These are phyloP conservation scores for Drosophila paulistorum DNA, from an alignment of 1,140 invertebrate species.

Conservation along the genomic window DNA sequence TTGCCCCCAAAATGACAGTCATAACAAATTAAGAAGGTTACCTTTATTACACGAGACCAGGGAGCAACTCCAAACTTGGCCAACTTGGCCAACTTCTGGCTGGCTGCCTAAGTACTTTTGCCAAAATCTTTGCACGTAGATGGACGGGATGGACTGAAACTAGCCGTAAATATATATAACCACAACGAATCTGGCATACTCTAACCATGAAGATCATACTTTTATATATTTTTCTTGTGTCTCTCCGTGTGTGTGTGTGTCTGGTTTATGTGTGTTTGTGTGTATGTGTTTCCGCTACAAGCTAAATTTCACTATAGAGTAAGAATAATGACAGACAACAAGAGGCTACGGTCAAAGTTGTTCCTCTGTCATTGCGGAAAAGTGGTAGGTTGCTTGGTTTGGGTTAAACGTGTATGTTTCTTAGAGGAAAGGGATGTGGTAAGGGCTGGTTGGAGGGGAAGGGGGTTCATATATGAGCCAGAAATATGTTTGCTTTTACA, in stretches of 20 bases:
- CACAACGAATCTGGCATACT: slow-evolving; percentile 3
- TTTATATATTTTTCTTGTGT: background rate
- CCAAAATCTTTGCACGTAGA: slow-evolving; percentile 57
- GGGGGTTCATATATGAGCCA: slow-evolving; percentile 26
- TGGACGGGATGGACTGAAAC: slow-evolving; percentile 7
- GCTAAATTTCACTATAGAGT: slow-evolving; percentile 17
- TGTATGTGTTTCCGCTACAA: slow-evolving; percentile 16
- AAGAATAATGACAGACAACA: slow-evolving; percentile 46
- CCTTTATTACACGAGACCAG: slow-evolving; percentile 67
- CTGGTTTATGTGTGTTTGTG: background rate
- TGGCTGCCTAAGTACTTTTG: slow-evolving; percentile 57
- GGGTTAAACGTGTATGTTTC: background rate
- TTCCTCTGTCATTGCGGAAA: slow-evolving; percentile 10
- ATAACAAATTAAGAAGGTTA: slow-evolving; percentile 81
- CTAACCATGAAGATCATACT: background rate
- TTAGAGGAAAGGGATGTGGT: background rate
- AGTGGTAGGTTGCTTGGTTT: background rate
- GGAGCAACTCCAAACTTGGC: background rate
- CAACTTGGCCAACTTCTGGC: slow-evolving; percentile 29
- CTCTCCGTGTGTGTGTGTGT: background rate
- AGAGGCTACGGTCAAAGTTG: slow-evolving; percentile 50
- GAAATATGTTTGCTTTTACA: slow-evolving; percentile 38
- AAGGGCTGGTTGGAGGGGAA: background rate
- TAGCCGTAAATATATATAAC: background rate
- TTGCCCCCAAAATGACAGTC: slow-evolving; percentile 67